Percentiles rank a stretch among this genome's conserved stretches.
Conservation (phyloP, 2,113 vertebrate species). For the Hippocampus barbouri region DNA sequence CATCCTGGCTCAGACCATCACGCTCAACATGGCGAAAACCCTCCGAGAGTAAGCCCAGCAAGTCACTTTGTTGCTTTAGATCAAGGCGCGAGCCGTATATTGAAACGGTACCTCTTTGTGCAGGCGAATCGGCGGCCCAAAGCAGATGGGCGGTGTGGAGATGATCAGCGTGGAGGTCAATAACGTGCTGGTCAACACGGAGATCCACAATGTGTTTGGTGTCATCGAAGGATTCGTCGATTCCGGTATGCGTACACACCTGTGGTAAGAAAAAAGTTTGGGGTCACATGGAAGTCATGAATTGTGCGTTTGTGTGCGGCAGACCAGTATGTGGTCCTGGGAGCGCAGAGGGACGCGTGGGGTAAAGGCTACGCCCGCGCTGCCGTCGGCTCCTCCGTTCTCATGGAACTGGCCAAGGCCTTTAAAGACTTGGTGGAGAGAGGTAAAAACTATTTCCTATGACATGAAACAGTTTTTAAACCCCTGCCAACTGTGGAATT, state of each 20-base stretch:
- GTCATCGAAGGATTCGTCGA: constrained; percentile 85
- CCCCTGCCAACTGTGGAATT: no score
- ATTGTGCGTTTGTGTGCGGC: not conserved
- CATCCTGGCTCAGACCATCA: constrained; percentile 87
- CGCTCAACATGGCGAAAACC: constrained; percentile 49
- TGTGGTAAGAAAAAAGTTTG: no score
- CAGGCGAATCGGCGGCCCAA: constrained; percentile 74
- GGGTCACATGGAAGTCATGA: not conserved
- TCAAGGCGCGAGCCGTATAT: not conserved
- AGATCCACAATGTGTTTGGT: constrained; percentile 86
- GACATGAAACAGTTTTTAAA: no score
- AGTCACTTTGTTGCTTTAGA: no score
- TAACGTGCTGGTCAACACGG: constrained; percentile 74
- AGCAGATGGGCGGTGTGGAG: constrained; percentile 57
- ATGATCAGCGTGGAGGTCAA: constrained; percentile 76
- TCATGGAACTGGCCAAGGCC: constrained; percentile 79
- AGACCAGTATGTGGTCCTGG: constrained; percentile 88
- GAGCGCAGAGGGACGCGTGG: constrained; percentile 91
- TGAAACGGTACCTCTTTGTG: not conserved
- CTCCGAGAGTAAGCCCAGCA: constrained; percentile 73
- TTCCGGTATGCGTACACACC: constrained; percentile 70
- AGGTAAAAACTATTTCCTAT: constrained; percentile 63
- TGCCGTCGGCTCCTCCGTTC: constrained; percentile 79
- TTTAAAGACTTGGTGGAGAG: constrained; percentile 75
- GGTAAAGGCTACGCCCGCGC: constrained; percentile 78